Base-by-base conservation (phyloP, 2,797 vertebrate genomes). In the Neosilurus mollespiculum region DNA sequence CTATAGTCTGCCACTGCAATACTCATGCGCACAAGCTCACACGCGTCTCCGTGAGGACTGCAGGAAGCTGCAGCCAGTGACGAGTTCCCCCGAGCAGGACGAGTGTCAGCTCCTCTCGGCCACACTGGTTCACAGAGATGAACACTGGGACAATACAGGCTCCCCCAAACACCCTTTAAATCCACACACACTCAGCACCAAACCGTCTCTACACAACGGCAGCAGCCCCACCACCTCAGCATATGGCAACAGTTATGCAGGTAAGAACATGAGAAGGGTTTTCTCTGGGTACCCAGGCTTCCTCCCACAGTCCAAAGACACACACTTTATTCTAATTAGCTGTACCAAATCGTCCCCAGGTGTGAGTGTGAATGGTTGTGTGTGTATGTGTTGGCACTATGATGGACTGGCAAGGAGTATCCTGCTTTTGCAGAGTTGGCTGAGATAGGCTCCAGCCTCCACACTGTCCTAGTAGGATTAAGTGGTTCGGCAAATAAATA, bases 41-140 rank as follows among this genome's bases (percentile, higher is more conserved):
- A 88, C 95, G 93, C 76, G 87, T 94, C 66, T 88, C 90, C n/a
- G 92, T 94, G 88, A 93, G 94, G 84, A 71, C 90, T 15, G 89
- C 91, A 96, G 94, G 87, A 96, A 94, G 88, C 67, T 87, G 43
- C 86, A 85, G 3, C 37, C 80, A 24, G 84, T 86, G 43, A 76
- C 80, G 12, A 73, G 78, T 70, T 93, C 94, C 65, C 82, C 93
- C 8, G 94, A 95, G 81, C 95, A 96, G 91, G 92, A 95, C 82
- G 93, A 96, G 37, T 94, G 94, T 65, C 93, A 96, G 84, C 92
- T 96, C 88, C 90, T 96, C 79, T 94, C 95, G 81, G 91, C 95
- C 0, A 88, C 96, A 91, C 95, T 95, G 83, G 87, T 91, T 70
- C 89, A 94, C 3, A 20, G 88, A 20, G 95, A 95, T 51, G 95